Conservation (phyloP, 2,888 invertebrate genomes). For the Athalia rosae region DNA sequence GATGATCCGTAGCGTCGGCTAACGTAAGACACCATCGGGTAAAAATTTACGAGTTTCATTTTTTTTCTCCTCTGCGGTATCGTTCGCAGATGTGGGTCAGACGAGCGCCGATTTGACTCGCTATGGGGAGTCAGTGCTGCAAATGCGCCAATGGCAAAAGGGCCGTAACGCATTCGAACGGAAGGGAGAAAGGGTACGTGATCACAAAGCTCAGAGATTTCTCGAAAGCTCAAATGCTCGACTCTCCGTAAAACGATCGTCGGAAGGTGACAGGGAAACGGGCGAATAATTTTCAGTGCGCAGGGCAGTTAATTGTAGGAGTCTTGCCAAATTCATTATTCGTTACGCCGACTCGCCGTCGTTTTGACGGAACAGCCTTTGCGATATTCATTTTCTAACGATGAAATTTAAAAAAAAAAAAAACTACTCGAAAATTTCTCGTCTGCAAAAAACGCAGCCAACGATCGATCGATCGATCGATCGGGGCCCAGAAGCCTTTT, state of each 20-base stretch:
- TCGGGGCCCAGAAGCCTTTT: conserved; percentile 11
- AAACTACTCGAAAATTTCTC: neutral
- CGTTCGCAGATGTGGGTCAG: too few relatives aligned
- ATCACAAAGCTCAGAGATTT: conserved; percentile 19
- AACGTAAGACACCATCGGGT: conserved; percentile 30
- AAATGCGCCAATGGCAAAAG: conserved; percentile 70
- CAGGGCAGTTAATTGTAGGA: too few relatives aligned
- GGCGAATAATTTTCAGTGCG: too few relatives aligned
- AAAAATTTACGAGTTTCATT: neutral
- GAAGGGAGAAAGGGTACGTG: conserved; percentile 61
- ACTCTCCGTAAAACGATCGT: neutral
- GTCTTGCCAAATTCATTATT: too few relatives aligned
- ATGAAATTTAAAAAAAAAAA: neutral
- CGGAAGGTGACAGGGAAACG: neutral
- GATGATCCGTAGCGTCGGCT: conserved; percentile 45
- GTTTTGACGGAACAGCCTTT: too few relatives aligned
- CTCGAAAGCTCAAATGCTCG: neutral
- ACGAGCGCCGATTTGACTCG: neutral
- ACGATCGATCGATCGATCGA: conserved; percentile 30
- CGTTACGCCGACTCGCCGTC: too few relatives aligned
- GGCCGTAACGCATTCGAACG: conserved; percentile 58
- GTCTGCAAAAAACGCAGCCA: neutral
- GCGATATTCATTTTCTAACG: too few relatives aligned
- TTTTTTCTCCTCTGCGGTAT: too few relatives aligned
- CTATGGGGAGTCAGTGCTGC: conserved; percentile 72